Conservation (phyloP, 2,113 vertebrate species). For the Eidolon helvum region DNA sequence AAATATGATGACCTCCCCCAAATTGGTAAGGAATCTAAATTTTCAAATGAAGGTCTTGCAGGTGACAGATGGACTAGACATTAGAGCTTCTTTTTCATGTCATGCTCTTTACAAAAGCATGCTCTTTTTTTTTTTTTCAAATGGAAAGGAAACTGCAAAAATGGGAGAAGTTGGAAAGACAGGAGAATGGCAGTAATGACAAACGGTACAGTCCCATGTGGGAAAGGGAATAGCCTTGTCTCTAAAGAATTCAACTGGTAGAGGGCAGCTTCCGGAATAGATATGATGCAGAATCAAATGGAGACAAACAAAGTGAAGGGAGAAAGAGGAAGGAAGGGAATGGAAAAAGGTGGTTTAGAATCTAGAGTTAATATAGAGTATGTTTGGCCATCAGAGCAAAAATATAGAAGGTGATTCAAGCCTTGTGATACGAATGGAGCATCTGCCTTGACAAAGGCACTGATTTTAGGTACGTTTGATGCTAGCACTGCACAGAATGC, state of each 20-base stretch:
- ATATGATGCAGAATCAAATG: background rate
- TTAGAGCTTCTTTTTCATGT: background rate
- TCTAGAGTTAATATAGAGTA: background rate
- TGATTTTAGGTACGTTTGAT: background rate
- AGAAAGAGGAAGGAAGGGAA: background rate
- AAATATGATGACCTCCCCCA: background rate
- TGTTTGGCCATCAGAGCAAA: background rate
- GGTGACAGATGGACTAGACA: background rate
- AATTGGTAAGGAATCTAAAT: background rate
- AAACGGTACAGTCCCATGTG: background rate
- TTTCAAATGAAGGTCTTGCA: background rate
- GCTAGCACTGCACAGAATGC: too few species aligned
- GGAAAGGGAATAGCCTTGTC: rapidly evolving
- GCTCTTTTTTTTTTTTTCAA: background rate
- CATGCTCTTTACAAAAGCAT: background rate
- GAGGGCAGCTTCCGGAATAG: background rate
- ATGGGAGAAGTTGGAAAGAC: background rate
- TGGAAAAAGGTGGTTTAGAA: background rate
- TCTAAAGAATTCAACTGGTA: background rate
- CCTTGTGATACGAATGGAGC: background rate
- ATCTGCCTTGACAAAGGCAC: background rate
- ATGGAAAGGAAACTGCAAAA: background rate
- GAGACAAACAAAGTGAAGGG: background rate
- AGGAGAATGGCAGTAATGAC: background rate
- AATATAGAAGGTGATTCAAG: background rate